These are phyloP conservation scores for Caenorhabditis remanei DNA, from an alignment of 1,140 invertebrate species.

Conservation along the genomic window DNA sequence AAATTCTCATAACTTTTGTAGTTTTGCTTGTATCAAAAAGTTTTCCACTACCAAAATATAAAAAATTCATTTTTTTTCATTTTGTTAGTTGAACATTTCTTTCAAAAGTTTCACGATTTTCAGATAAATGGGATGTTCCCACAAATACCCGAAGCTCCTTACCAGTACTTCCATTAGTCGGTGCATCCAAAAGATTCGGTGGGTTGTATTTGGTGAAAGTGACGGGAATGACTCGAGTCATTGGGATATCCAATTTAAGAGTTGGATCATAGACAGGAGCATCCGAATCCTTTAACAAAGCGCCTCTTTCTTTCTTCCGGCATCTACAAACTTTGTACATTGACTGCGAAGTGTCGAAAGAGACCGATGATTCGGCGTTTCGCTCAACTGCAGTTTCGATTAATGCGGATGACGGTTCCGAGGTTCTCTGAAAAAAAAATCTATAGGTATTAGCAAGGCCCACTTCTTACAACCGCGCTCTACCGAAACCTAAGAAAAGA, in stretches of 20 bases:
- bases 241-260: constrained; percentile 5
- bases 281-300: constrained; percentile 10
- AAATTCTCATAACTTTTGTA: too few relatives aligned
- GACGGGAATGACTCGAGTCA: background rate
- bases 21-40: too few relatives aligned
- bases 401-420: background rate
- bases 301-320: constrained; percentile 7
- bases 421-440: constrained; percentile 10
- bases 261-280: constrained; percentile 19
- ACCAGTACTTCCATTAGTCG: background rate
- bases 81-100: too few relatives aligned
- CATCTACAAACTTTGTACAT: constrained; percentile 34
- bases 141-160: background rate
- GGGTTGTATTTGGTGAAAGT: constrained; percentile 28
- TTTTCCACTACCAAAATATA: too few relatives aligned
- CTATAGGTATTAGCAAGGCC: too few relatives aligned
- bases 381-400: constrained; percentile 8
- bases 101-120: too few relatives aligned
- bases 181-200: constrained; percentile 31
- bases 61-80: too few relatives aligned
- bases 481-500: background rate
- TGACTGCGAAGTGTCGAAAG: background rate
- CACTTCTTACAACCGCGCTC: too few relatives aligned
- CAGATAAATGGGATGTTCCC: too few relatives aligned
- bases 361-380: background rate